Percentiles rank a stretch among this genome's conserved stretches.
Conservation (phyloP, 2,888 invertebrate species). For the Microctonus brassicae region DNA sequence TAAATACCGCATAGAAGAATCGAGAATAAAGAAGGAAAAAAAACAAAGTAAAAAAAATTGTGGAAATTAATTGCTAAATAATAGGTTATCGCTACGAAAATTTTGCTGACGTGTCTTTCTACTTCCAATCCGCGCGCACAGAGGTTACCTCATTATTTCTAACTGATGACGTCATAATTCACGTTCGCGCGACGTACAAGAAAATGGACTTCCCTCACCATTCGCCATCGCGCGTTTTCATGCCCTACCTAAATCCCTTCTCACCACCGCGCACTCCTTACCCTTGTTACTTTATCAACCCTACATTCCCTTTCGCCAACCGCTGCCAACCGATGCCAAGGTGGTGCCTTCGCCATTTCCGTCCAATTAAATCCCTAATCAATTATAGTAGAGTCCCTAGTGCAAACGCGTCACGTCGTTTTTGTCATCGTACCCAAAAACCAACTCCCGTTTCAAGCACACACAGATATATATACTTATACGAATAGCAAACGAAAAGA, state of each 20-base stretch:
- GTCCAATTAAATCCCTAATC: conserved; percentile 60
- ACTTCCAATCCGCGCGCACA: conserved; percentile 49
- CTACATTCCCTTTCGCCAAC: conserved; percentile 13
- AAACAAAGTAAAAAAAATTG: conserved; percentile 9
- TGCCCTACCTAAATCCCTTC: conserved; percentile 18
- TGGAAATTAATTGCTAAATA: conserved; percentile 60
- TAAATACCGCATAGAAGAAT: too few species aligned
- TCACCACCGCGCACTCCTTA: conserved; percentile 5
- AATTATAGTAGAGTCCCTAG: conserved; percentile 47
- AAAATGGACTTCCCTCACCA: conserved; percentile 59
- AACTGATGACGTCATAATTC: conserved; percentile 66
- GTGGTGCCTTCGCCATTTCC: conserved; percentile 43
- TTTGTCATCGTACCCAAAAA: conserved; percentile 20
- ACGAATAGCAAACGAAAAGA: neutral
- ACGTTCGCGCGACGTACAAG: conserved; percentile 60
- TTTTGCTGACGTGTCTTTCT: conserved; percentile 59
- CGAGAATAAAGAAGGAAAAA: neutral
- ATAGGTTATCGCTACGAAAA: conserved; percentile 58
- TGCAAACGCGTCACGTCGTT: conserved; percentile 21
- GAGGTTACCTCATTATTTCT: conserved; percentile 64
- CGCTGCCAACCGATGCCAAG: conserved; percentile 45
- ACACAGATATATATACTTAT: neutral
- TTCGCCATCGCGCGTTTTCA: conserved; percentile 25
- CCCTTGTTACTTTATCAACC: conserved; percentile 5
- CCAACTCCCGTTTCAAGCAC: neutral